These are phyloP conservation scores for Cephus spinipes DNA, from an alignment of 2,888 invertebrate species.

Conservation along the genomic window DNA sequence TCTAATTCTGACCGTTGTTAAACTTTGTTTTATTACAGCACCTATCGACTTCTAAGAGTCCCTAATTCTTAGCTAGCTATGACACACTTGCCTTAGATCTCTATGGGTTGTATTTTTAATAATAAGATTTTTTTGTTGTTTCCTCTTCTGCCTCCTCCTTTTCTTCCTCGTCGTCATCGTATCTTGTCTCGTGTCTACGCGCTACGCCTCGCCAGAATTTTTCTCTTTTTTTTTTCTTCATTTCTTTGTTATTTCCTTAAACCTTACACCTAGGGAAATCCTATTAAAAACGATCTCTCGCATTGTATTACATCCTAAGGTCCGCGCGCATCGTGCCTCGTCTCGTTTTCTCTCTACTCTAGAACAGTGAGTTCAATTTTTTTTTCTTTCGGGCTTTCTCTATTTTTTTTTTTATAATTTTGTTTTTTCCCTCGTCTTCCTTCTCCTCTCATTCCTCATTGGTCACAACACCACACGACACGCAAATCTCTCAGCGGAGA, in stretches of 20 bases:
- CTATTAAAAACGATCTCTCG: neutral
- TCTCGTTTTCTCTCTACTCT: neutral
- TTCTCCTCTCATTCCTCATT: slow-evolving; percentile 17
- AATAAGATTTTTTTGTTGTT: neutral
- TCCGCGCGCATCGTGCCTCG: neutral
- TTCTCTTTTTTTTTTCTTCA: slow-evolving; percentile 6
- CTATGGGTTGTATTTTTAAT: slow-evolving; percentile 55
- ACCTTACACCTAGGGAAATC: slow-evolving; percentile 3
- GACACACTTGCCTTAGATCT: slow-evolving; percentile 71
- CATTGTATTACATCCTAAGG: neutral
- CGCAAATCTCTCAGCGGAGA: slow-evolving; percentile 2
- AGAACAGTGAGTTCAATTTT: neutral
- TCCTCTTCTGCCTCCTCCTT: neutral
- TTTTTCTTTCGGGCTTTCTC: slow-evolving; percentile 26
- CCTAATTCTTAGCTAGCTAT: slow-evolving; percentile 58
- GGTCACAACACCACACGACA: slow-evolving; percentile 23
- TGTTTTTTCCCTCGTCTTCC: slow-evolving; percentile 14
- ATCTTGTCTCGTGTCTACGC: slow-evolving; percentile 34
- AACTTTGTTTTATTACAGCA: slow-evolving; percentile 73
- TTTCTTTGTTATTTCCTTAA: slow-evolving; percentile 34
- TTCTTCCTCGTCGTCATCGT: neutral
- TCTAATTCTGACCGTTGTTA: slow-evolving; percentile 73
- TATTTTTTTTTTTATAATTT: slow-evolving; percentile 27
- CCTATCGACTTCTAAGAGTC: slow-evolving; percentile 68
- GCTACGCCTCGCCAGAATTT: slow-evolving; percentile 46